A percentile compares a stretch with the other conserved stretches of the same genome.
These are phyloP conservation scores for Hypomecis punctinalis DNA, from an alignment of 2,888 invertebrate genomes.

Conservation along the genomic window DNA sequence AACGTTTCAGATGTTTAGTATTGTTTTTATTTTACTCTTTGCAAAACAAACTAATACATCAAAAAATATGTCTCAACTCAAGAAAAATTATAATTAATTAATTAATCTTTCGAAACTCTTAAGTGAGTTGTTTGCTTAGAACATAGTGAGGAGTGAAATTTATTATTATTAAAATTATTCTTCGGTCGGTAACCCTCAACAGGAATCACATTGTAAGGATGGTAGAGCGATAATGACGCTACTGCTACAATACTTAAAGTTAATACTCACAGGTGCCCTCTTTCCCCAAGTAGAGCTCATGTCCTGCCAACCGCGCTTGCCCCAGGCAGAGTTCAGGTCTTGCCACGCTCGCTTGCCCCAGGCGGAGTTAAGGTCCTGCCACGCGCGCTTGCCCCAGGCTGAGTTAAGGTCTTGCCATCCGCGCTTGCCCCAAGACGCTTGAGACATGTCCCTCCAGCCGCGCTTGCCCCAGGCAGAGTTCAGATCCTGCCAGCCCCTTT, in stretches of 20 bases:
- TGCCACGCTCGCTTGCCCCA: conserved; percentile 87
- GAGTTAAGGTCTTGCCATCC: conserved; percentile 84
- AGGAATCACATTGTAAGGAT: too few species aligned
- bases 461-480: conserved; percentile 67
- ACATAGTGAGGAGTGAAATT: too few species aligned
- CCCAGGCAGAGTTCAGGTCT: conserved; percentile 85
- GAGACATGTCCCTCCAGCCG: conserved; percentile 82
- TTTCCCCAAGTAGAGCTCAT: conserved; percentile 83
- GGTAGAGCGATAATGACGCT: too few species aligned
- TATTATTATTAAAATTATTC: too few species aligned
- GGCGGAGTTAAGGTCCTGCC: conserved; percentile 81
- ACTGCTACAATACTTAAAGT: not conserved
- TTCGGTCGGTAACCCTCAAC: too few species aligned
- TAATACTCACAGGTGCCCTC: conserved; percentile 73
- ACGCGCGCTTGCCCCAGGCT: conserved; percentile 86
- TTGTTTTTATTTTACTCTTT: too few species aligned
- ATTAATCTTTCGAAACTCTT: too few species aligned
- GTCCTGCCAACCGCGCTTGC: conserved; percentile 86
- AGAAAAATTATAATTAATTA: not conserved
- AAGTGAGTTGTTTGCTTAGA: too few species aligned
- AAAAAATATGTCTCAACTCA: too few species aligned
- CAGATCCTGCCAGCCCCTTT: conserved; percentile 86
- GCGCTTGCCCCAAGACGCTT: conserved; percentile 84
- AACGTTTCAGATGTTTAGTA: not conserved
- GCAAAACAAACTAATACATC: too few species aligned